Evolutionary conservation across 2,888 invertebrate genomes (phyloP), one percentile per base, ranked within the genome.

Genomic region (Lathronympha strigana): DNA sequence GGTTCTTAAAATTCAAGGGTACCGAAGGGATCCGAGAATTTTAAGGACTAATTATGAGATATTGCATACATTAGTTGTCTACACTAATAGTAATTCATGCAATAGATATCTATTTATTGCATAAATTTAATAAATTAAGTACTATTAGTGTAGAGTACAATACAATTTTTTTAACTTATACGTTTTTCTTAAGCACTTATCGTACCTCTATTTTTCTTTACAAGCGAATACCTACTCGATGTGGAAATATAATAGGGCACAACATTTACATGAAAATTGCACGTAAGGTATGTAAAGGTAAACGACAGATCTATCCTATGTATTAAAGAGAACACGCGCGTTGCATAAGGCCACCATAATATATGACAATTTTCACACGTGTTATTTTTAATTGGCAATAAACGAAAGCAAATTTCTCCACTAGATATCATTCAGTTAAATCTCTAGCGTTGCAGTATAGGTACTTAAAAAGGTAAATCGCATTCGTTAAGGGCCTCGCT

Each of bases 401-500:
- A 5, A 8, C 13, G 4, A 23, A 45, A 47, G 23, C 21, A n/a
- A 47, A 43, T 43, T 21, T 43, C 47, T 47, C 47, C n/a, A 4
- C n/a, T 0, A 19, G 21, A n/a, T 8, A 11, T n/a, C 9, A 15
- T 53, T 19, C 33, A 21, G 19, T 36, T 60, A 60, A 31, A 19
- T 31, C 43, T 31, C 28, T 19, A 55, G 28, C 28, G 19, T 31
- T 31, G 31, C 3, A 19, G 31, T 23, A 23, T 38, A 53, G n/a
- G 33, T 25, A 28, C 50, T 57, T 33, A 50, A 23, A 50, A 50
- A 43, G 38, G 9, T 23, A 43, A 25, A 40, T 63, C 28, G 21
- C 36, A 43, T 58, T 45, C 64, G 21, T 58, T 51, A 58, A 58
- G 51, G 58, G 64, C n/a, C 36, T 53, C 31, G 47, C 28, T 45